A percentile compares a stretch with the other conserved stretches of the same genome.
Conservation (phyloP, 2,888 invertebrate species). For the Polydesmus complanatus region DNA sequence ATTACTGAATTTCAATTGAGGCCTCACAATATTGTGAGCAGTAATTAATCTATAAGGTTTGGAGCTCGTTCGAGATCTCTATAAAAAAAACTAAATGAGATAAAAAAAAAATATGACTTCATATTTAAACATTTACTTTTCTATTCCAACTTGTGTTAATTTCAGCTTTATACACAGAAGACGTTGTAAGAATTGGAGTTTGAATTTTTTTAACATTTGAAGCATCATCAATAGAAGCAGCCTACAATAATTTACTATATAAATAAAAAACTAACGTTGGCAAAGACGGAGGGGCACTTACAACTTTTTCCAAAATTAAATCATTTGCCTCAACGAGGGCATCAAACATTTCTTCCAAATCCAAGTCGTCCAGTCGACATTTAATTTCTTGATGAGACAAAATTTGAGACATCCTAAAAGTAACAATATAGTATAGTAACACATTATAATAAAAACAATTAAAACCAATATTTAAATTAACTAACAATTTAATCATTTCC, state of each 20-base stretch:
- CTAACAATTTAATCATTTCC: slow-evolving; percentile 45
- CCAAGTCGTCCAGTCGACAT: slow-evolving; percentile 42
- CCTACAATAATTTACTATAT: slow-evolving; percentile 3
- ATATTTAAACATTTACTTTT: slow-evolving; percentile 9
- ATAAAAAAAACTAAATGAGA: slow-evolving; percentile 11
- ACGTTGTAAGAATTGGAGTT: slow-evolving; percentile 20
- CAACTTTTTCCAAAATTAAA: slow-evolving; percentile 62
- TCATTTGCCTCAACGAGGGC: slow-evolving; percentile 70
- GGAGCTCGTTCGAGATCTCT: slow-evolving; percentile 32
- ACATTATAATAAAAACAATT: neutral
- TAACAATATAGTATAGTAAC: slow-evolving; percentile 23
- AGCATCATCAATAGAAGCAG: slow-evolving; percentile 31
- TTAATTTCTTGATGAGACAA: slow-evolving; percentile 42
- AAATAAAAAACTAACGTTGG: neutral
- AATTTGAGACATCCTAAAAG: slow-evolving; percentile 42
- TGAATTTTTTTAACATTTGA: slow-evolving; percentile 31
- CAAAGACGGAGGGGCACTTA: too few species aligned
- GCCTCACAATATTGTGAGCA: slow-evolving; percentile 56
- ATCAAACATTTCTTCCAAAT: slow-evolving; percentile 55
- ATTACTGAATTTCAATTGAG: slow-evolving; percentile 71
- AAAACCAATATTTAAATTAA: slow-evolving; percentile 3
- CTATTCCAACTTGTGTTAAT: slow-evolving; percentile 31
- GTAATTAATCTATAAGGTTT: slow-evolving; percentile 40
- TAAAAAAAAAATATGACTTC: neutral
- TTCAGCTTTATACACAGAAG: slow-evolving; percentile 22